Conservation (phyloP, 2,797 vertebrate genomes). For the Chaetodon trifasciatus region DNA sequence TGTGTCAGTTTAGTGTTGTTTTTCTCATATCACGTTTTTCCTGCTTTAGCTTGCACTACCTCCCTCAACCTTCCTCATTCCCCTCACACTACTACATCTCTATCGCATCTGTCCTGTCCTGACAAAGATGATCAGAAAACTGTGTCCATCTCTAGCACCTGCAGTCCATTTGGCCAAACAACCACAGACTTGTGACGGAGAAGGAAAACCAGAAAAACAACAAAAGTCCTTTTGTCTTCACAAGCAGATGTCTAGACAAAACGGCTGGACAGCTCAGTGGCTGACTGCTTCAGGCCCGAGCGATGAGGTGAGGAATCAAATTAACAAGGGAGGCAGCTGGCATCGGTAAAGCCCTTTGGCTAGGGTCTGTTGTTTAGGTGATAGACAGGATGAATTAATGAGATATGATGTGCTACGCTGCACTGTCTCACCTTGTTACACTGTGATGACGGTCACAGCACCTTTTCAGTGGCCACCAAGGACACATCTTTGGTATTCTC, state of each 20-base stretch:
- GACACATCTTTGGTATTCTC: slow-evolving; percentile 22
- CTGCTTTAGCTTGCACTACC: neutral
- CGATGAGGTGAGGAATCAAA: slow-evolving; percentile 74
- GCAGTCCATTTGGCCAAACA: slow-evolving; percentile 33
- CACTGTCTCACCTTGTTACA: slow-evolving; percentile 54
- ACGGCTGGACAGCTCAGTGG: slow-evolving; percentile 46
- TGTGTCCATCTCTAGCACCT: slow-evolving; percentile 23
- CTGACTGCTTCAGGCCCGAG: slow-evolving; percentile 40
- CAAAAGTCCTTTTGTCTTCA: slow-evolving; percentile 58
- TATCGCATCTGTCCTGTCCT: neutral
- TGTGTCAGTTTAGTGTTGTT: neutral
- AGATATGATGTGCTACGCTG: slow-evolving; percentile 62
- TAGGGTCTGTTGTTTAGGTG: slow-evolving; percentile 69
- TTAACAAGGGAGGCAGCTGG: slow-evolving; percentile 78
- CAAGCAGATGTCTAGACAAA: slow-evolving; percentile 66
- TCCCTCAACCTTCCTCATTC: slow-evolving; percentile 3
- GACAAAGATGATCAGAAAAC: slow-evolving; percentile 27
- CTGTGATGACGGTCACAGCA: slow-evolving; percentile 26
- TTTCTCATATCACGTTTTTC: neutral
- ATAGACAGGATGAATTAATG: slow-evolving; percentile 70
- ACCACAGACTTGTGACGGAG: slow-evolving; percentile 14
- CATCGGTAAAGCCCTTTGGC: slow-evolving; percentile 64
- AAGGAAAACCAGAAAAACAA: slow-evolving; percentile 31
- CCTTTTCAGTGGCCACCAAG: slow-evolving; percentile 26
- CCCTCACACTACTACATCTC: slow-evolving; percentile 8